Evolutionary conservation across 1,140 invertebrate species (phyloP).

Genomic region (Bombus waltoni): DNA sequence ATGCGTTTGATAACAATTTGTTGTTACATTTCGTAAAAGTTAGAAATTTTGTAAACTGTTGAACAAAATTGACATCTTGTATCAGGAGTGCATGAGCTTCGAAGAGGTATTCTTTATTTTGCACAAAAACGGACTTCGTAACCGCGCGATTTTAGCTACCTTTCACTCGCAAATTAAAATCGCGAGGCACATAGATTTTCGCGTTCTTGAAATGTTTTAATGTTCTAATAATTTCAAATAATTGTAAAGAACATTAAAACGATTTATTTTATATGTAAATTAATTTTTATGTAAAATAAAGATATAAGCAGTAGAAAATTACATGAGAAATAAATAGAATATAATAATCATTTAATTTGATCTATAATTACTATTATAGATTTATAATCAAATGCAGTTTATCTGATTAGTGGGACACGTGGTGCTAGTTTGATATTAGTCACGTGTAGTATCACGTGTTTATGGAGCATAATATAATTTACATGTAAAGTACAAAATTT

Average conservation of each 20-base stretch:
- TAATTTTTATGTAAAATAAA: neutral
- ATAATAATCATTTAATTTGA: neutral
- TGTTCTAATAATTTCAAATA: neutral
- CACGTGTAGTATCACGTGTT: conserved; percentile 31
- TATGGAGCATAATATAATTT: neutral
- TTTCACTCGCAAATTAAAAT: conserved; percentile 17
- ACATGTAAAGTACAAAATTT: neutral
- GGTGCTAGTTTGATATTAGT: conserved; percentile 19
- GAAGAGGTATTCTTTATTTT: conserved; percentile 44
- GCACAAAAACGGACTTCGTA: conserved; percentile 28
- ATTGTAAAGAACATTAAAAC: neutral
- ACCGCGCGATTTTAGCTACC: conserved; percentile 39
- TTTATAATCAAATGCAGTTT: neutral
- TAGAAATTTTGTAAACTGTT: conserved; percentile 50
- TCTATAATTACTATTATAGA: neutral
- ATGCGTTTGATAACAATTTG: conserved; percentile 32
- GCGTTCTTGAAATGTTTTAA: neutral
- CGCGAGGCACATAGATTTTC: neutral
- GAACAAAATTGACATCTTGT: conserved; percentile 50
- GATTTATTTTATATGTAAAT: neutral
- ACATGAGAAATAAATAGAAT: neutral
- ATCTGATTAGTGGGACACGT: neutral
- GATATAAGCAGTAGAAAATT: neutral
- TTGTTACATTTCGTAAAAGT: conserved; percentile 27
- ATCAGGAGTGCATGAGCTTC: conserved; percentile 9